Evolutionary conservation across 2,113 vertebrate genomes (phyloP), one percentile per base, ranked within the genome.

Genomic region (Heterotilapia buettikoferi): DNA sequence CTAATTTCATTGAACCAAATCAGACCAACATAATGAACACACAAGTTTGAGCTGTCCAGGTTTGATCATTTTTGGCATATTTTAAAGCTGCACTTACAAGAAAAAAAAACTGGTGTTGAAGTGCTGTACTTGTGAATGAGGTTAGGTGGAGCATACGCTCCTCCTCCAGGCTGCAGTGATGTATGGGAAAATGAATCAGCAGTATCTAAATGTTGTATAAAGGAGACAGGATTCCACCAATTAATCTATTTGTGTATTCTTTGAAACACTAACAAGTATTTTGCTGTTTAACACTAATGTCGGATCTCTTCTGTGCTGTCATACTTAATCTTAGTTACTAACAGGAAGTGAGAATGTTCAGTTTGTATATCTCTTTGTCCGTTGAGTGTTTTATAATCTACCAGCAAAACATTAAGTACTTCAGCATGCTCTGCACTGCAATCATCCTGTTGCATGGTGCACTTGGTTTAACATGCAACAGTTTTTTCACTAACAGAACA

Each of bases 401-500:
- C 7, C 12, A 80, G 61, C 45, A 71, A 31, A 90, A 83, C 54
- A 6, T 78, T 4, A 24, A 85, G 45, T 40, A 80, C 24, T n/a
- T 52, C 45, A 78, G 73, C 73, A 78, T 78, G 73, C 6, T 13
- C 26, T 81, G 53, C 43, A 9, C 7, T 85, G 2, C 36, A 43
- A n/a, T n/a, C 82, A 79, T 71, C 26, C 19, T 59, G 38, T 33
- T 93, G 92, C 93, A 92, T 90, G 93, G 82, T 36, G 3, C 26
- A 21, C 47, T 5, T 45, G 80, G 73, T 78, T 78, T 33, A 52
- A 56, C 88, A 76, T 78, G 63, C 43, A 85, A 52, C 3, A 52
- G 73, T 78, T 79, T 82, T 45, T 31, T 90, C 73, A 92, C 93
- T 96, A 93, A 96, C 86, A 84, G 83, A 86, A 52, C 91, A 18